Evolutionary conservation across 92 coral and sea anemone species (phyloP).

Genomic region (Metridium senile): DNA sequence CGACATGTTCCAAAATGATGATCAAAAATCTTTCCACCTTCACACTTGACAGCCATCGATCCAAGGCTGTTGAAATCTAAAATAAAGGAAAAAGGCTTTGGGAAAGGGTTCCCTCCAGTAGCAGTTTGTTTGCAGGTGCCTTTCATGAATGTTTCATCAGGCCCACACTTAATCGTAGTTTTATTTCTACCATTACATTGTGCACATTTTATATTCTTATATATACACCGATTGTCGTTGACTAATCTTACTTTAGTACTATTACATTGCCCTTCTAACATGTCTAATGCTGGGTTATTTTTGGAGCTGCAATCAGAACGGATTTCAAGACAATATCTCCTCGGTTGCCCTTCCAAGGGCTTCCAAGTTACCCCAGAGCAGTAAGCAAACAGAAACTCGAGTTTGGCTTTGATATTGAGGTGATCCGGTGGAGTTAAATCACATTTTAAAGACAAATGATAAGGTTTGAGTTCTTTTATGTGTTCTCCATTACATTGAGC

Average conservation of each 20-base stretch:
- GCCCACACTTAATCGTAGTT: not conserved
- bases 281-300: not conserved
- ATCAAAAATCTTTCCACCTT: conserved; percentile 1
- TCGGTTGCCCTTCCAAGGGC: not conserved
- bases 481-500: conserved; percentile 47
- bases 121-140: not conserved
- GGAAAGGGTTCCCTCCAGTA: not conserved
- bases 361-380: not conserved
- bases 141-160: not conserved
- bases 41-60: not conserved
- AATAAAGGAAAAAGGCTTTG: not conserved
- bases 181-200: not conserved
- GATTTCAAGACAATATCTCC: not conserved
- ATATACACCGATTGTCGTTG: not conserved
- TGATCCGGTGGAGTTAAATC: conserved; percentile 29
- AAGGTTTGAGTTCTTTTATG: not conserved
- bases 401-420: not conserved
- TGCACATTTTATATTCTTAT: not conserved
- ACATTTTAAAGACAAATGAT: conserved; percentile 19
- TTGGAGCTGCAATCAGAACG: not conserved
- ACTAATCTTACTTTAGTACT: not conserved
- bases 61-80: not conserved
- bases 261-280: not conserved
- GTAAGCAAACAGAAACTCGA: not conserved
- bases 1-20: conserved; percentile 48